A percentile compares a stretch with the other conserved stretches of the same genome.
Evolutionary conservation across 2,113 vertebrate genomes (phyloP).

Genomic region (Megaleporinus macrocephalus): DNA sequence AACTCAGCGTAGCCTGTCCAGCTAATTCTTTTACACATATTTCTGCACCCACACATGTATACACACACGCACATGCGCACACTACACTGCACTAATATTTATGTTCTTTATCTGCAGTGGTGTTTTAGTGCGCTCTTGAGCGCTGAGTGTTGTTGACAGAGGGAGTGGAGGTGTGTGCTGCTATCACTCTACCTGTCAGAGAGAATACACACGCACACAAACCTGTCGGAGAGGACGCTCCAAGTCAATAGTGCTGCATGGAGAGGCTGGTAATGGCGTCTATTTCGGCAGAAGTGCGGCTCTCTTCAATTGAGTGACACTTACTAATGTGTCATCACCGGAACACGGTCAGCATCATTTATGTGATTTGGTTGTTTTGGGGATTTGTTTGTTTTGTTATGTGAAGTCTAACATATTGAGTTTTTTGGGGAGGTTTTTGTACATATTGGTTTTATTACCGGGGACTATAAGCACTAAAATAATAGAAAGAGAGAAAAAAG

Average conservation of each 20-base stretch:
- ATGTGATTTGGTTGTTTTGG: conserved; percentile 22
- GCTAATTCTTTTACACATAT: conserved; percentile 15
- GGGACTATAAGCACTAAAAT: background rate
- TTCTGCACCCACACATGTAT: conserved; percentile 4
- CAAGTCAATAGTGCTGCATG: conserved; percentile 84
- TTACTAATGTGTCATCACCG: conserved; percentile 81
- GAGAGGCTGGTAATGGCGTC: conserved; percentile 87
- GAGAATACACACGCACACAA: conserved; percentile 58
- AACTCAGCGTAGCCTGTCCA: background rate
- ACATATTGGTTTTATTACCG: background rate
- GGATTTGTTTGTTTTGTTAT: conserved; percentile 20
- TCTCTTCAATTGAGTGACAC: conserved; percentile 84
- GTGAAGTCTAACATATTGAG: conserved; percentile 6
- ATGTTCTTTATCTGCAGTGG: conserved; percentile 57
- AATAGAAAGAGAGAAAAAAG: background rate
- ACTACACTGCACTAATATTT: conserved; percentile 55
- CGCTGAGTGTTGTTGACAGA: conserved; percentile 57
- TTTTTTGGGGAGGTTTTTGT: conserved; percentile 1
- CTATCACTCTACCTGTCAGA: conserved; percentile 59
- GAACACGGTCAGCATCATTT: conserved; percentile 74
- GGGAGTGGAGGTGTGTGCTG: conserved; percentile 52
- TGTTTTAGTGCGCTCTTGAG: conserved; percentile 63
- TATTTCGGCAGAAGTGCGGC: conserved; percentile 82
- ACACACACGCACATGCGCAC: conserved; percentile 33
- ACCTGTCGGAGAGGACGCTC: conserved; percentile 55